Evolutionary conservation across 2,113 vertebrate genomes (phyloP), one percentile per base, ranked within the genome.

Genomic region (Cromileptes altivelis): DNA sequence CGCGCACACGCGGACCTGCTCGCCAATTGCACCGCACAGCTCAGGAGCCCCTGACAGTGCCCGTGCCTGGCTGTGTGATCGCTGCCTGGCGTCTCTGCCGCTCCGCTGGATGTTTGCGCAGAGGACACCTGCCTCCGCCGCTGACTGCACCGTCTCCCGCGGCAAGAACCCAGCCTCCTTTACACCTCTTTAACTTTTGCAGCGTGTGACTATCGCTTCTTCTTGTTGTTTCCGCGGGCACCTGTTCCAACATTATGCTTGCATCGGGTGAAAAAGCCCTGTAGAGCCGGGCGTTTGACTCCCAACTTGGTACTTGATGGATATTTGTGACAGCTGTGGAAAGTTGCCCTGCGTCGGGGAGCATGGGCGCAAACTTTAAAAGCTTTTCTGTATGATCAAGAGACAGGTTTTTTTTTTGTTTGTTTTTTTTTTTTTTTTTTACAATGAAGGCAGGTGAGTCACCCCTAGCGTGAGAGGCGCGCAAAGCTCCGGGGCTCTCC

Each of bases 51-150:
- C 63, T 57, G 88, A 80, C 89, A 76, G 84, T 80, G 72, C 45
- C 76, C 63, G 77, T 40, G 70, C 60, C 62, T 78, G 60, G 60
- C 60, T 62, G 77, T 52, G 65, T 53, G 79, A 67, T 81, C 74
- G 65, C 72, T 60, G 67, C 58, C 18, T 69, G 25, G 75, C 65
- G 63, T 75, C 76, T 60, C 61, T 7, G 37, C 49, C 56, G 68
- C 80, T 85, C 86, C 64, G 23, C 75, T 88, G 91, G 89, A 92
- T 87, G 80, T 89, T 87, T 89, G 86, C 88, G 91, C 91, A 92
- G 67, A 85, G 85, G 84, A 88, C 65, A 56, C 61, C 77, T 52
- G 53, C 75, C 78, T 57, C 70, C 64, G 14, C 30, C 70, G 40
- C 50, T 45, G 63, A 70, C 74, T 18, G 50, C 69, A 12, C 53